Base-by-base conservation (phyloP, 2,113 vertebrate species). In the Saguinus imperator region DNA sequence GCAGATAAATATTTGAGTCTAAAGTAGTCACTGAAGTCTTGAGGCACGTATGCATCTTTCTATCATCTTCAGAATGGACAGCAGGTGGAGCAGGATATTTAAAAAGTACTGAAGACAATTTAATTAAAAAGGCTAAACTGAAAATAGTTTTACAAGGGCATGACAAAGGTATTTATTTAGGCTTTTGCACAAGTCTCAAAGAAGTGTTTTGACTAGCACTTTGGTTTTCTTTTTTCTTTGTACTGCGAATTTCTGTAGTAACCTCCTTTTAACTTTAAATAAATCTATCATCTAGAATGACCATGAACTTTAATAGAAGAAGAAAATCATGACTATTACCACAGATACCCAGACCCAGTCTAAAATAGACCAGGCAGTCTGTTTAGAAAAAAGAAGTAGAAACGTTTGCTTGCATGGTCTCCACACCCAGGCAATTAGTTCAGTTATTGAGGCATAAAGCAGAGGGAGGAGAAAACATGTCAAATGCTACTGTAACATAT, bases 81-180 rank as follows among this genome's bases (percentile, higher is more conserved):
- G 73, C 94, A 29, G 45, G 12, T 58, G 18, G 29, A 75, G 66
- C 6, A 29, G 35, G 6, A 8, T 35, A 92, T 89, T 96, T 93
- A 5, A 73, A 90, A 72, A 20, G 40, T 37, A 57, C 48, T 68
- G 7, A 83, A 52, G 25, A 58, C 20, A 66, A 10, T 87, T 84
- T 87, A 83, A 77, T 43, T 64, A 66, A 87, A 96, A 96, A 87
- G 35, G 21, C 29, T 87, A 94, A 92, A 73, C 52, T 37, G 37
- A 96, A 91, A 93, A 61, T 21, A 43, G n/a, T 35, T 58, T 87
- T 20, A 50, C 40, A 92, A 72, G 27, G 27, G 66, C 20, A 29
- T 50, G 23, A 21, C 16, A 79, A 57, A 77, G 35, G 40, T 92
- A 21, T 87, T 89, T 37, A 57, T 61, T 50, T 76, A 70, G 45